Conservation (phyloP, 2,888 invertebrate species). For the Phengaris alcon region DNA sequence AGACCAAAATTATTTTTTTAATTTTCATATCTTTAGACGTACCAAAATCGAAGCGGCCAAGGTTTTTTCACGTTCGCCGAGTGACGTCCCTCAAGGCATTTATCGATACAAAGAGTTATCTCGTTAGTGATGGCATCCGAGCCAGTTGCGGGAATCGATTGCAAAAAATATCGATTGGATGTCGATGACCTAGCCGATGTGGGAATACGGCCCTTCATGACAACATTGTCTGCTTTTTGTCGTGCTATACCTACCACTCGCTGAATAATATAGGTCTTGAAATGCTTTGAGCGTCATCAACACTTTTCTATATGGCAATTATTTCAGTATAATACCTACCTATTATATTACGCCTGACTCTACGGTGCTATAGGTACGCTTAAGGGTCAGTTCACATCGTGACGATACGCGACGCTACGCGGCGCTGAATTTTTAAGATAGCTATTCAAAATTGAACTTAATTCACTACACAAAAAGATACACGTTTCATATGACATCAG, state of each 20-base stretch:
- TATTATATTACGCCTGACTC: too few species aligned
- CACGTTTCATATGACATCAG: too few species aligned
- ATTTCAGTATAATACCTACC: too few species aligned
- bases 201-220: conserved; percentile 62
- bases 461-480: too few species aligned
- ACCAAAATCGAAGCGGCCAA: conserved; percentile 4
- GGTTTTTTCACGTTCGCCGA: conserved; percentile 38
- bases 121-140: conserved; percentile 58
- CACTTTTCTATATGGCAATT: too few species aligned
- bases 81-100: conserved; percentile 44
- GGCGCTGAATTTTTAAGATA: too few species aligned
- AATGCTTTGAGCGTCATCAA: neutral
- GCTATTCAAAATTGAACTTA: too few species aligned
- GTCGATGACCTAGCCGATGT: conserved; percentile 70
- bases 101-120: conserved; percentile 43
- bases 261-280: conserved; percentile 31
- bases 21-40: conserved; percentile 17
- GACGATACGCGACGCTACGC: too few species aligned
- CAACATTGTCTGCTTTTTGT: conserved; percentile 56
- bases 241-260: conserved; percentile 39
- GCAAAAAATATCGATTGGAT: conserved; percentile 59
- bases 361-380: too few species aligned
- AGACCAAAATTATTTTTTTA: neutral
- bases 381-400: too few species aligned
- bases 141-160: conserved; percentile 57